phyloP scores from a whole-genome alignment of 2,113 vertebrate species.

The Mesitornis unicolor region DNA sequence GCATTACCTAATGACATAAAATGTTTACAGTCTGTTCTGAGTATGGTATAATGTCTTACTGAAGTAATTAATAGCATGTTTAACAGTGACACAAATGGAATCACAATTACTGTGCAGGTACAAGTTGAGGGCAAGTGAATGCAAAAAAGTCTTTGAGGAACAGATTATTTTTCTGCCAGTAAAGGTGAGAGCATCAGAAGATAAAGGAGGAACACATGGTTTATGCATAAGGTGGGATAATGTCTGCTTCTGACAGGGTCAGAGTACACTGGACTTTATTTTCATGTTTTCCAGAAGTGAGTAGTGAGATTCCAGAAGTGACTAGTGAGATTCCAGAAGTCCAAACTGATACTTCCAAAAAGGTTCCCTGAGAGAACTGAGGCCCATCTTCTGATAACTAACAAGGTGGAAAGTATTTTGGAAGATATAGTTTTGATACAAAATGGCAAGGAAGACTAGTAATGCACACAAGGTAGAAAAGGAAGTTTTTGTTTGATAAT shows the following conservation, averaged over 20 bases:
- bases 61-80: conserved; percentile 56
- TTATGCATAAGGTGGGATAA: not conserved
- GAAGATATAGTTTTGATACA: not conserved
- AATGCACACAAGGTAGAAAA: not conserved
- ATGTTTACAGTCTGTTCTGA: conserved; percentile 56
- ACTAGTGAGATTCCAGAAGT: not conserved
- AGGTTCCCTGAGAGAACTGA: not conserved
- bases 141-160: not conserved
- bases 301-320: not conserved
- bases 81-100: conserved; percentile 18
- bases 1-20: conserved; percentile 40
- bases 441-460: not conserved
- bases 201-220: not conserved
- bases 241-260: not conserved
- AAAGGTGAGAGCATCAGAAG: not conserved
- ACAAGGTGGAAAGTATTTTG: not conserved
- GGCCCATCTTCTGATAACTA: not conserved
- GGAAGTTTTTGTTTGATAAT: rapidly evolving
- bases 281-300: not conserved
- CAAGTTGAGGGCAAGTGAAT: not conserved
- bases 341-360: not conserved
- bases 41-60: conserved; percentile 11
- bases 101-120: conserved; percentile 25
- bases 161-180: not conserved
- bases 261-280: not conserved